A percentile compares a stretch with the other conserved stretches of the same genome.
Conservation (phyloP, 2,888 invertebrate species). For the Tiliacea aurago region DNA sequence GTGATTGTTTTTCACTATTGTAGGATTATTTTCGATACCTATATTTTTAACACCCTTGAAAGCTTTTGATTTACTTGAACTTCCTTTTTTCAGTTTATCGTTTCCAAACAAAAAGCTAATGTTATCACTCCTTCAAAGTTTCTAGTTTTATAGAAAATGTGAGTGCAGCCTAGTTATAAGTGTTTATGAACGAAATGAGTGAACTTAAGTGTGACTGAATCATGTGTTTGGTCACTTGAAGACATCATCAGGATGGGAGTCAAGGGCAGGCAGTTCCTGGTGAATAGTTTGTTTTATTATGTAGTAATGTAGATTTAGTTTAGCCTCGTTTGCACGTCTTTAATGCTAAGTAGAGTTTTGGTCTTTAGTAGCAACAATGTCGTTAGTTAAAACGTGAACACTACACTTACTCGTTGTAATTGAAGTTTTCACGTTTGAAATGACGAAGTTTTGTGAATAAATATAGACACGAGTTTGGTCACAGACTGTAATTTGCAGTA, state of each 20-base stretch:
- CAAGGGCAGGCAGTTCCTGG: slow-evolving; percentile 81
- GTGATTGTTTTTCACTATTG: not conserved
- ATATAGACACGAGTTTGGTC: slow-evolving; percentile 6
- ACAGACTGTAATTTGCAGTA: slow-evolving; percentile 22
- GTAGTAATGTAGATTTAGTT: slow-evolving; percentile 43
- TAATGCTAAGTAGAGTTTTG: slow-evolving; percentile 5
- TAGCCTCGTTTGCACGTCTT: slow-evolving; percentile 3
- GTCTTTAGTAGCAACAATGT: not conserved
- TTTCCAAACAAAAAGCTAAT: not conserved
- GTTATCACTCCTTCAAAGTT: slow-evolving; percentile 20
- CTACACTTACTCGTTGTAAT: not conserved
- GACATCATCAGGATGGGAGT: slow-evolving; percentile 78
- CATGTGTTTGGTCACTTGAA: slow-evolving; percentile 51
- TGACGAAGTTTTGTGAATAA: slow-evolving; percentile 29
- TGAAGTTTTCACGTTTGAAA: slow-evolving; percentile 27
- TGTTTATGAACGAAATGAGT: slow-evolving; percentile 47
- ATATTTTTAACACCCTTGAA: not conserved
- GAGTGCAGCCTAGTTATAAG: slow-evolving; percentile 16
- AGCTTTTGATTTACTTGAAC: not conserved
- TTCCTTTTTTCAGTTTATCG: not conserved
- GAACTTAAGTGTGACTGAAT: slow-evolving; percentile 43
- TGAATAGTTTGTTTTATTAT: slow-evolving; percentile 71
- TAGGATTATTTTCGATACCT: not conserved
- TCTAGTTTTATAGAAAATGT: slow-evolving; percentile 16
- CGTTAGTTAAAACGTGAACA: slow-evolving; percentile 12